Evolutionary conservation across 2,113 vertebrate species (phyloP).

Genomic region (Tachysurus fulvidraco): DNA sequence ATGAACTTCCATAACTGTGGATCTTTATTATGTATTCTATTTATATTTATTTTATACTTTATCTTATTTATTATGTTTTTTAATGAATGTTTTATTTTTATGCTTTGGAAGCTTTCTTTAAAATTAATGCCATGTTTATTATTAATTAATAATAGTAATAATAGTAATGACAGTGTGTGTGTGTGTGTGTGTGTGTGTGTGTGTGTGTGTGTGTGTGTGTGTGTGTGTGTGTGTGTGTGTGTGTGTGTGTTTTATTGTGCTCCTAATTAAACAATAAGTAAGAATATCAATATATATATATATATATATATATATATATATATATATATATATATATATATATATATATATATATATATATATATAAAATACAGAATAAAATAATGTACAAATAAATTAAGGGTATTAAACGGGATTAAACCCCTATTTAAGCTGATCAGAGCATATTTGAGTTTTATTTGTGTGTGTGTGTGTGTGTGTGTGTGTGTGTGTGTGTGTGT

Average conservation of each 20-base stretch:
- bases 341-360: too few relatives aligned
- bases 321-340: too few relatives aligned
- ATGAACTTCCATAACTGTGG: not conserved
- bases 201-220: not conserved
- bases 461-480: not conserved
- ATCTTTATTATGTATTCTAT: too few relatives aligned
- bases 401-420: not conserved
- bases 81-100: not conserved
- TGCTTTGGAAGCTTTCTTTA: not conserved
- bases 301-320: too few relatives aligned
- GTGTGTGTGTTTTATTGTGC: not conserved
- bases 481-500: constrained; percentile 32
- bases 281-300: not conserved
- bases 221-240: not conserved
- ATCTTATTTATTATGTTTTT: too few relatives aligned
- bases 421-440: not conserved
- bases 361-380: not conserved
- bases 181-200: not conserved
- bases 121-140: not conserved
- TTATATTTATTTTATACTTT: too few relatives aligned
- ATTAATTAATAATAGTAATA: not conserved
- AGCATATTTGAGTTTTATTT: not conserved
- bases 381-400: not conserved
- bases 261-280: not conserved
- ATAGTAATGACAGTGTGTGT: not conserved